Conservation (phyloP, 1,140 invertebrate species). For the Hypothenemus hampei region DNA sequence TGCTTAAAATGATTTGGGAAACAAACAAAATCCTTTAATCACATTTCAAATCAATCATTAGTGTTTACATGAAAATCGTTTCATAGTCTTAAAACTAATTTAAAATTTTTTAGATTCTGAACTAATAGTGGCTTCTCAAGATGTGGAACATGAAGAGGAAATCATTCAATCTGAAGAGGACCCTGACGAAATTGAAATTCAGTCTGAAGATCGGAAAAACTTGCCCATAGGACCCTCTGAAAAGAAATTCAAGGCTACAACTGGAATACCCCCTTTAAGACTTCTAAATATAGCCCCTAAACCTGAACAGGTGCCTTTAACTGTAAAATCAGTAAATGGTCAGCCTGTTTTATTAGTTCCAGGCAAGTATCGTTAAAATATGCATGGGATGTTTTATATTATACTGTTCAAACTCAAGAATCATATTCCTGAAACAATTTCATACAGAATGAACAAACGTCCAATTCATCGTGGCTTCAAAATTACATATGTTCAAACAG, state of each 20-base stretch:
- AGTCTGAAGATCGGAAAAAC: slow-evolving; percentile 27
- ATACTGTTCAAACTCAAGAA: too few relatives aligned
- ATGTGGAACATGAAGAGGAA: slow-evolving; percentile 35
- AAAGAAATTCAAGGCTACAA: slow-evolving; percentile 30
- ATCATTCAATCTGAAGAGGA: slow-evolving; percentile 37
- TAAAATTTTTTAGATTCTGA: slow-evolving; percentile 27
- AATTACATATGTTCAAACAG: too few relatives aligned
- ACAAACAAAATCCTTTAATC: too few relatives aligned
- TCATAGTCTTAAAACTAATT: background rate
- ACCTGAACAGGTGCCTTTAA: slow-evolving; percentile 41
- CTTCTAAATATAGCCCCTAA: slow-evolving; percentile 45
- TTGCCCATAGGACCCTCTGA: slow-evolving; percentile 34
- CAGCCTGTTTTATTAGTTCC: slow-evolving; percentile 41
- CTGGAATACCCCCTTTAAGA: slow-evolving; percentile 39
- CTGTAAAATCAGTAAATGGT: slow-evolving; percentile 39
- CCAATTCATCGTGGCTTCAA: too few relatives aligned
- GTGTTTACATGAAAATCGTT: background rate
- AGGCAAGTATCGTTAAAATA: slow-evolving; percentile 27
- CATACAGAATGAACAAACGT: too few relatives aligned
- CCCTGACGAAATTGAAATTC: slow-evolving; percentile 30
- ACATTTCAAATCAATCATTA: too few relatives aligned
- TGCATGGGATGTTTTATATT: too few relatives aligned
- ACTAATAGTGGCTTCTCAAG: slow-evolving; percentile 30
- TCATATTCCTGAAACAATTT: too few relatives aligned
- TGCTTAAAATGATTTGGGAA: background rate